Conservation (phyloP, 1,140 invertebrate species). For the Tetraneura akinire region DNA sequence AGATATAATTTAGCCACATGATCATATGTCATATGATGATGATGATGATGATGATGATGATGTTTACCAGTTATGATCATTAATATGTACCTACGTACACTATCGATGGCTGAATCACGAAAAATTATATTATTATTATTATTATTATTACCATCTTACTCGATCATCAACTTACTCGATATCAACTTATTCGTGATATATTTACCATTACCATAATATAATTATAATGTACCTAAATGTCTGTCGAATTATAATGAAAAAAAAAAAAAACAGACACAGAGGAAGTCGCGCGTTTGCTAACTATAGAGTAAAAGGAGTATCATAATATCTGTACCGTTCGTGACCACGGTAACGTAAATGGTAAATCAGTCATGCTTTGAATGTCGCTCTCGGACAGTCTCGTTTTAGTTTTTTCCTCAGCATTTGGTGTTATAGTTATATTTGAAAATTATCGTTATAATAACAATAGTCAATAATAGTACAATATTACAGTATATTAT, state of each 20-base stretch:
- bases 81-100: too few species aligned
- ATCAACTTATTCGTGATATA: conserved; percentile 31
- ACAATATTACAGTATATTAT: neutral
- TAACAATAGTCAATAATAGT: neutral
- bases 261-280: neutral
- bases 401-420: neutral
- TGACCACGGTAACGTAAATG: conserved; percentile 5
- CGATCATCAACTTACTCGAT: too few species aligned
- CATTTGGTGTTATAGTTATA: neutral
- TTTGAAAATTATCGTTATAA: neutral
- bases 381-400: neutral
- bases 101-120: conserved; percentile 27
- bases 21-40: too few species aligned
- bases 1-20: too few species aligned
- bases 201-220: too few species aligned
- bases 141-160: conserved; percentile 30
- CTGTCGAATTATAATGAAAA: neutral
- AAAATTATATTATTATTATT: too few species aligned
- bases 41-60: too few species aligned
- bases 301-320: conserved; percentile 43
- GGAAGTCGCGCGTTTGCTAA: conserved; percentile 16
- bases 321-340: neutral
- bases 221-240: neutral
- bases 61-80: too few species aligned
- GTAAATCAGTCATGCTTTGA: conserved; percentile 33